These are phyloP conservation scores for Syngnathus floridae DNA, from an alignment of 2,113 vertebrate genomes.

Conservation along the genomic window DNA sequence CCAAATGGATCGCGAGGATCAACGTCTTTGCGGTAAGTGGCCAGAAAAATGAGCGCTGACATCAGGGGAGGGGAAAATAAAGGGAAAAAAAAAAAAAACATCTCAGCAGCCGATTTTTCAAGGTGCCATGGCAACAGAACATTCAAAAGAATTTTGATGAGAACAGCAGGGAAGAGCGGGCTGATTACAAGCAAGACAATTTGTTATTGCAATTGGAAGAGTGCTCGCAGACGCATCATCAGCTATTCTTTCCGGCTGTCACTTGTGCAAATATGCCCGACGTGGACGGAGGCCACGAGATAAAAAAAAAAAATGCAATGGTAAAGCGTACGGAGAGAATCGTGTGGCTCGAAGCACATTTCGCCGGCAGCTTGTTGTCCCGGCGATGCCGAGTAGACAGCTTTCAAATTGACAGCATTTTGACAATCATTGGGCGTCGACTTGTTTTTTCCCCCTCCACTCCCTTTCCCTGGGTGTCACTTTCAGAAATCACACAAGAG, in stretches of 20 bases:
- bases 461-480: not conserved
- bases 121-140: conserved; percentile 75
- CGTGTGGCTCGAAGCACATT: conserved; percentile 11
- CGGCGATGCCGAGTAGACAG: conserved; percentile 18
- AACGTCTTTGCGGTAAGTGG: conserved; percentile 41
- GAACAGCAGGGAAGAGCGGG: conserved; percentile 61
- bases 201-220: conserved; percentile 62
- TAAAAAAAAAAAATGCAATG: conserved; percentile 7
- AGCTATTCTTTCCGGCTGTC: conserved; percentile 25
- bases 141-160: conserved; percentile 74
- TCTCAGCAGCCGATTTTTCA: conserved; percentile 63
- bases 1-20: conserved; percentile 39
- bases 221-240: conserved; percentile 51
- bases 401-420: conserved; percentile 31
- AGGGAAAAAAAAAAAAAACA: conserved; percentile 48
- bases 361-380: conserved; percentile 26
- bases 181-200: conserved; percentile 68
- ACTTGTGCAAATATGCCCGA: conserved; percentile 28
- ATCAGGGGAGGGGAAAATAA: conserved; percentile 24
- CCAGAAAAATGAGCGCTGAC: conserved; percentile 45
- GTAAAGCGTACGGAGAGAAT: conserved; percentile 13
- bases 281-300: conserved; percentile 7
- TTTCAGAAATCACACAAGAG: conserved; percentile 49
- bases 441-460: not conserved
- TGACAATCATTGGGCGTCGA: conserved; percentile 18